Conservation (phyloP, 2,888 invertebrate species). For the Bombyx huttoni region DNA sequence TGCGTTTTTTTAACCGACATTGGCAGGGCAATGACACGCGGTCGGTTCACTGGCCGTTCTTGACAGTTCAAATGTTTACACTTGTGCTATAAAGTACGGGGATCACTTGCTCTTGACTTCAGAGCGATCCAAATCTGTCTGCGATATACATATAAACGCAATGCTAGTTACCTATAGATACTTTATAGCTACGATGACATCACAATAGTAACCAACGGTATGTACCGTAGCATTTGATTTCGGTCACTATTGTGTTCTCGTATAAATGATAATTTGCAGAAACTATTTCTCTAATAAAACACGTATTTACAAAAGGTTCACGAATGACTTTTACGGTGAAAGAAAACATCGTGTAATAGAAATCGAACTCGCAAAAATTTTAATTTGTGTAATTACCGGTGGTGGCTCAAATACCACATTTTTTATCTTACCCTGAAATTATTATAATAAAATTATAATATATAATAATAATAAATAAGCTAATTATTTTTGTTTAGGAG, state of each 20-base stretch:
- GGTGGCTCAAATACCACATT: too few relatives aligned
- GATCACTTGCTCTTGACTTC: conserved; percentile 44
- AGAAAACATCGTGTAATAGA: too few relatives aligned
- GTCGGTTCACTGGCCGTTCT: conserved; percentile 69
- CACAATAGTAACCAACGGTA: not conserved
- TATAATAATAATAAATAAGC: too few relatives aligned
- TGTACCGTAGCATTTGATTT: too few relatives aligned
- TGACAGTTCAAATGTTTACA: conserved; percentile 72
- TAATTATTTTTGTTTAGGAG: too few relatives aligned
- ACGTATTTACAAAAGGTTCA: not conserved
- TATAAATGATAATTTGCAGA: not conserved
- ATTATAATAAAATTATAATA: too few relatives aligned
- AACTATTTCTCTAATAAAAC: not conserved
- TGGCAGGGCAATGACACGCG: conserved; percentile 63
- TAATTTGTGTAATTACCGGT: too few relatives aligned
- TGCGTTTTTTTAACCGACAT: conserved; percentile 67
- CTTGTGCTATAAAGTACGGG: conserved; percentile 44
- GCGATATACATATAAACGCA: not conserved
- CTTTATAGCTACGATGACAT: conserved; percentile 7
- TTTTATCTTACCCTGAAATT: too few relatives aligned
- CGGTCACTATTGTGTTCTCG: too few relatives aligned
- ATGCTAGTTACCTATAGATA: not conserved
- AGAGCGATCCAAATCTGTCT: conserved; percentile 17
- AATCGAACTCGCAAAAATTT: too few relatives aligned
- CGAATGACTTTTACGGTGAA: too few relatives aligned